These are phyloP conservation scores for Lottia gigantea DNA, from an alignment of 2,888 invertebrate genomes.

Conservation along the genomic window DNA sequence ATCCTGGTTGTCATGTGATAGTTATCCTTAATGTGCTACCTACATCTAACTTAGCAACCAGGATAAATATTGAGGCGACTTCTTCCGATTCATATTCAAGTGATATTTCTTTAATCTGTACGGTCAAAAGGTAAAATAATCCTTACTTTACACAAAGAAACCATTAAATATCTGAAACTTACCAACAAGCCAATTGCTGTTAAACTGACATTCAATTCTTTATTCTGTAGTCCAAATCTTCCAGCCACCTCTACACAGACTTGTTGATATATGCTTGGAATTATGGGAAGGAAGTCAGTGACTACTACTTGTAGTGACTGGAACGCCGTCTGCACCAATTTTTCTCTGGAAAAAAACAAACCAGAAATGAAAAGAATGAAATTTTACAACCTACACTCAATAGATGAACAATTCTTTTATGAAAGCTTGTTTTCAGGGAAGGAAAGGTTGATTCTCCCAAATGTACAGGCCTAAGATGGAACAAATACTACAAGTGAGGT, in stretches of 20 bases:
- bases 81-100: too few species aligned
- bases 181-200: constrained; percentile 97
- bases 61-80: too few species aligned
- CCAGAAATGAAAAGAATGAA: background rate
- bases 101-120: background rate
- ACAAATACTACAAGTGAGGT: too few species aligned
- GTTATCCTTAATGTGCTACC: too few species aligned
- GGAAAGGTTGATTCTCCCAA: too few species aligned
- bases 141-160: background rate
- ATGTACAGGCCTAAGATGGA: too few species aligned
- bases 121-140: too few species aligned
- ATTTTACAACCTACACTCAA: too few species aligned
- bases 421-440: too few species aligned
- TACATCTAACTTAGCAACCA: too few species aligned
- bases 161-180: constrained; percentile 40
- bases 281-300: constrained; percentile 91
- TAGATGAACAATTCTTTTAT: too few species aligned
- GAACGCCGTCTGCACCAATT: constrained; percentile 91
- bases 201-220: constrained; percentile 95
- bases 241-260: constrained; percentile 92
- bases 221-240: constrained; percentile 94
- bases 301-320: constrained; percentile 95
- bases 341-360: constrained; percentile 72
- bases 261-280: constrained; percentile 91
- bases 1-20: too few species aligned